These are phyloP conservation scores for Laterallus jamaicensis DNA, from an alignment of 2,113 vertebrate genomes.

Conservation along the genomic window DNA sequence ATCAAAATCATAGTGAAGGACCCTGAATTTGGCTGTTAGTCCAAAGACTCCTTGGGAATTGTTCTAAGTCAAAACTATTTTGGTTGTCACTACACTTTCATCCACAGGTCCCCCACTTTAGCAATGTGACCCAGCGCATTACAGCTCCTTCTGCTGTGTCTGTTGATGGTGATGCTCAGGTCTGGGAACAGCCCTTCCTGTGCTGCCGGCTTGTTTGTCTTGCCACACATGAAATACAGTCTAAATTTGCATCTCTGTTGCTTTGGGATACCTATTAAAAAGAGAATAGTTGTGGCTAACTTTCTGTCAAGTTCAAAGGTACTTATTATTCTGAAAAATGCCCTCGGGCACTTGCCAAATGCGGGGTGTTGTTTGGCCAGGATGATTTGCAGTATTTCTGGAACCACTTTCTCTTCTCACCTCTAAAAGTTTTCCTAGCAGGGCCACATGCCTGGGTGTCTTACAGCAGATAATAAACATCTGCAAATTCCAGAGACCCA, in stretches of 20 bases:
- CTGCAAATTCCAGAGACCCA: not conserved
- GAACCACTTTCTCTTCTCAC: not conserved
- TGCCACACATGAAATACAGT: not conserved
- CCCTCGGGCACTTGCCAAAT: not conserved
- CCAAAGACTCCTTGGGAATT: not conserved
- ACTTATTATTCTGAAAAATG: not conserved
- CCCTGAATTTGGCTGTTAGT: not conserved
- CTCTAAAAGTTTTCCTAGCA: not conserved
- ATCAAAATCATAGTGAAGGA: not conserved
- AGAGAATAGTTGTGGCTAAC: slow-evolving; percentile 10
- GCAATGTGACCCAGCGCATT: not conserved
- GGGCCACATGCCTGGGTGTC: not conserved
- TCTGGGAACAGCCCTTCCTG: not conserved
- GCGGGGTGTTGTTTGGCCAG: not conserved
- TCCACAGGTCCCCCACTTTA: not conserved
- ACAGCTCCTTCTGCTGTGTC: not conserved
- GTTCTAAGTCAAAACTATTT: not conserved
- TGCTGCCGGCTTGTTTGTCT: not conserved
- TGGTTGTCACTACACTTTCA: not conserved
- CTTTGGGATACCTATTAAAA: slow-evolving; percentile 43
- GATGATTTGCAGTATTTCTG: not conserved
- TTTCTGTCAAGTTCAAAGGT: slow-evolving; percentile 18
- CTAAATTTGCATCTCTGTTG: not conserved
- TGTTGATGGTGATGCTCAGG: not conserved
- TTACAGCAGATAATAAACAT: not conserved